These are phyloP conservation scores for Ruditapes philippinarum DNA, from an alignment of 1,140 invertebrate genomes.

Conservation along the genomic window DNA sequence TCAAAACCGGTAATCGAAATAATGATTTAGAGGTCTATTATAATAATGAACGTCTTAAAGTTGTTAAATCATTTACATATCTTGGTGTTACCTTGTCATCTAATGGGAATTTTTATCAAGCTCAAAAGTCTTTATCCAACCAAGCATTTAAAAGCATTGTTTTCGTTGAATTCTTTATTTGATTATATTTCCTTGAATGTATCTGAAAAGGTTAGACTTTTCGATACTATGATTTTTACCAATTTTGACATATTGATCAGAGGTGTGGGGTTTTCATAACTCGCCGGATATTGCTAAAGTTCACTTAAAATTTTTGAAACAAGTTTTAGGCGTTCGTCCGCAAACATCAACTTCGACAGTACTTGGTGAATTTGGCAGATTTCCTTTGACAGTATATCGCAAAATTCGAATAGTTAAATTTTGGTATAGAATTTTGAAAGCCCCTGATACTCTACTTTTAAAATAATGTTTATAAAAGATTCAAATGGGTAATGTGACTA, in stretches of 20 bases:
- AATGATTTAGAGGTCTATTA: background rate
- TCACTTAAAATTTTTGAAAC: background rate
- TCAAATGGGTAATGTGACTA: background rate
- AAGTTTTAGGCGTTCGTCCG: background rate
- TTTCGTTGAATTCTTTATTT: background rate
- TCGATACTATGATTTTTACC: too few species aligned
- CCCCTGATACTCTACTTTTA: background rate
- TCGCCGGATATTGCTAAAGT: background rate
- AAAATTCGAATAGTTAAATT: background rate
- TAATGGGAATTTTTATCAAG: background rate
- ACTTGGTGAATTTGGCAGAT: background rate
- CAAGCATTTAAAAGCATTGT: background rate
- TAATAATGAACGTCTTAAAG: background rate
- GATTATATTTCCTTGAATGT: background rate
- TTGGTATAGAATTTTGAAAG: background rate
- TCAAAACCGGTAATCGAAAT: constrained; percentile 6
- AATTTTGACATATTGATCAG: background rate
- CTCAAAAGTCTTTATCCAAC: background rate
- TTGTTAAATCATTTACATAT: background rate
- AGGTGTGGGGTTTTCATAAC: background rate
- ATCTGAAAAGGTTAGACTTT: too few species aligned
- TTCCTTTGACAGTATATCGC: background rate
- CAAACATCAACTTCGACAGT: background rate
- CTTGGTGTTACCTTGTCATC: background rate
- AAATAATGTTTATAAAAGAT: constrained; percentile 22